Percentiles rank a stretch among this genome's conserved stretches.
phyloP scores from a whole-genome alignment of 2,888 invertebrate genomes.

The Macrosiphum euphorbiae region DNA sequence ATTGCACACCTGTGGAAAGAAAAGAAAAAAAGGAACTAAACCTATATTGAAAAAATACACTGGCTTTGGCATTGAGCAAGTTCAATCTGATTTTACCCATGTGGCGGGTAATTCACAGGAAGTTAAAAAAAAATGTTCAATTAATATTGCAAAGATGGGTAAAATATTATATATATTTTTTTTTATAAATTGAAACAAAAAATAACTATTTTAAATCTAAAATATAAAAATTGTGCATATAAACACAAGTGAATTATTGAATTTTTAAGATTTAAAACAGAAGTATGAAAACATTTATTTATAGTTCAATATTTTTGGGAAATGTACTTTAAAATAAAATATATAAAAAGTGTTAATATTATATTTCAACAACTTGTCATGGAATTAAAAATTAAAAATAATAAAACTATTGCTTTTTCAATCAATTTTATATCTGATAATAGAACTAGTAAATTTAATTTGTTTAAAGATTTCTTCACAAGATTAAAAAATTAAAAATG shows the following conservation, averaged over 20 bases:
- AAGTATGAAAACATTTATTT: neutral
- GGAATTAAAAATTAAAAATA: neutral
- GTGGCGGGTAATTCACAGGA: slow-evolving; percentile 46
- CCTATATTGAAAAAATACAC: slow-evolving; percentile 64
- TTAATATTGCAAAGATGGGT: slow-evolving; percentile 60
- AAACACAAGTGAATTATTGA: neutral
- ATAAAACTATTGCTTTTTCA: neutral
- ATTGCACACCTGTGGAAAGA: slow-evolving; percentile 64
- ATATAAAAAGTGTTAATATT: neutral
- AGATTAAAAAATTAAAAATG: neutral
- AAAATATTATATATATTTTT: slow-evolving; percentile 15
- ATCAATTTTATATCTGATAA: neutral
- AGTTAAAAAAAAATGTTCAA: slow-evolving; percentile 57
- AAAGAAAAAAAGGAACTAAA: slow-evolving; percentile 65
- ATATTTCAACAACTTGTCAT: neutral
- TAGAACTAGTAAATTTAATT: neutral
- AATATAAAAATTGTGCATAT: neutral
- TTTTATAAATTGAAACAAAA: slow-evolving; percentile 11
- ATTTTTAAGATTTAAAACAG: neutral
- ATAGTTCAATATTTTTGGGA: slow-evolving; percentile 2
- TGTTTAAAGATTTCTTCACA: neutral
- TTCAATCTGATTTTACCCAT: slow-evolving; percentile 60
- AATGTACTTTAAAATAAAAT: neutral
- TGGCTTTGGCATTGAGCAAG: slow-evolving; percentile 65
- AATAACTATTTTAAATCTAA: neutral